These are phyloP conservation scores for Drosophila tropicalis DNA, from an alignment of 1,140 invertebrate species.

Conservation along the genomic window DNA sequence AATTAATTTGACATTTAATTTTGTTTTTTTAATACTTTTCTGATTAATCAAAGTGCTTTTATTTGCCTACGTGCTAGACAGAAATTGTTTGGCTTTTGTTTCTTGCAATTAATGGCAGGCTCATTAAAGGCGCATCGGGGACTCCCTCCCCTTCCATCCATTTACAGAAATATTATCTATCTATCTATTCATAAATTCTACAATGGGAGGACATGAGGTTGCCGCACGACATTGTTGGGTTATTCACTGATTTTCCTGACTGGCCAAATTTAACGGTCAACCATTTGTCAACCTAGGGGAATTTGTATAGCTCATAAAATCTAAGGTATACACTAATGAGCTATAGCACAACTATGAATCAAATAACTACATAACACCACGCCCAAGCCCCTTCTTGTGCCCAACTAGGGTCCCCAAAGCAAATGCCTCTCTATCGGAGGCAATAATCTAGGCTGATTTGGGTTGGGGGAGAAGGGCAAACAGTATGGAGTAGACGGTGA, in stretches of 20 bases:
- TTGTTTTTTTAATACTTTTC: background rate
- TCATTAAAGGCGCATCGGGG: slow-evolving; percentile 1
- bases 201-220: background rate
- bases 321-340: slow-evolving; percentile 55
- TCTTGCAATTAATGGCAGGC: background rate
- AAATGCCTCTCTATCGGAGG: slow-evolving; percentile 27
- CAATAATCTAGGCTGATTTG: slow-evolving; percentile 38
- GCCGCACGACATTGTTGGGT: background rate
- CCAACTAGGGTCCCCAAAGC: background rate
- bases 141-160: background rate
- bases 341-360: slow-evolving; percentile 26
- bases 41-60: background rate
- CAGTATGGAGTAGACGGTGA: slow-evolving; percentile 46
- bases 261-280: slow-evolving; percentile 13
- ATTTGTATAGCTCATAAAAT: background rate
- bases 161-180: background rate
- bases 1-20: background rate
- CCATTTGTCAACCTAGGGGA: slow-evolving; percentile 38
- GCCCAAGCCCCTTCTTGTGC: background rate
- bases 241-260: slow-evolving; percentile 29
- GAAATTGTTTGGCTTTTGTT: background rate
- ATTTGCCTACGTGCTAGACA: background rate
- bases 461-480: background rate
- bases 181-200: background rate
- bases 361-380: slow-evolving; percentile 11